Evolutionary conservation across 2,113 vertebrate genomes (phyloP), one percentile per base, ranked within the genome.

Genomic region (Gobiocypris rarus): DNA sequence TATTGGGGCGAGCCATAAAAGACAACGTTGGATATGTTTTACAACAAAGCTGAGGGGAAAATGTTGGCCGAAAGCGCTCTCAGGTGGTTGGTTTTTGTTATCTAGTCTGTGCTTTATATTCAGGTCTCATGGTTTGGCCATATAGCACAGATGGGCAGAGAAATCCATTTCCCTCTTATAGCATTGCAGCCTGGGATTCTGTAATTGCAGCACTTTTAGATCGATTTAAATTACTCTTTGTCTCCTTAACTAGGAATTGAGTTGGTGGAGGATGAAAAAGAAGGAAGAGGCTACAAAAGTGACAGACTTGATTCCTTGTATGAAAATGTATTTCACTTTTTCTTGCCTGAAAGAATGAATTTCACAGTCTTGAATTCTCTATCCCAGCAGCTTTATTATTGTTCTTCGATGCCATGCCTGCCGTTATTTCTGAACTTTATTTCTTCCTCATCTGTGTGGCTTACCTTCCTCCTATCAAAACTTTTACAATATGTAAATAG

Each of bases 121-220:
- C 75, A 56, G 43, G 77, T 87, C 76, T 84, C 87, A 81, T 67
- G 85, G 75, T 88, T 90, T 86, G 87, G 90, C 90, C 93, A 91
- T 92, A 91, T 90, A 85, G 88, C 58, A 15, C 74, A 89, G 86
- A 90, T 77, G 86, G 86, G 87, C 86, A 89, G 84, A 91, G 91
- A 92, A 93, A 93, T 90, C 89, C 70, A 92, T 94, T 91, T 91
- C 79, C 86, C 52, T 88, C 88, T 86, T 84, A 82, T 84, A 86
- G 89, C 90, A 88, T 88, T 89, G 90, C 88, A 91, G 90, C 89
- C 89, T 71, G 81, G 86, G 81, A 71, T 86, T 90, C 87, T 88
- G 89, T 93, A 93, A 93, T 91, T 91, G 92, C 92, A 92, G 90
- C 91, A 90, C 91, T 93, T 90, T 14, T 85, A 91, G 87, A 93